A percentile compares a stretch with the other conserved stretches of the same genome.
Evolutionary conservation across 2,797 vertebrate genomes (phyloP).

Genomic region (Pteropus rufus): DNA sequence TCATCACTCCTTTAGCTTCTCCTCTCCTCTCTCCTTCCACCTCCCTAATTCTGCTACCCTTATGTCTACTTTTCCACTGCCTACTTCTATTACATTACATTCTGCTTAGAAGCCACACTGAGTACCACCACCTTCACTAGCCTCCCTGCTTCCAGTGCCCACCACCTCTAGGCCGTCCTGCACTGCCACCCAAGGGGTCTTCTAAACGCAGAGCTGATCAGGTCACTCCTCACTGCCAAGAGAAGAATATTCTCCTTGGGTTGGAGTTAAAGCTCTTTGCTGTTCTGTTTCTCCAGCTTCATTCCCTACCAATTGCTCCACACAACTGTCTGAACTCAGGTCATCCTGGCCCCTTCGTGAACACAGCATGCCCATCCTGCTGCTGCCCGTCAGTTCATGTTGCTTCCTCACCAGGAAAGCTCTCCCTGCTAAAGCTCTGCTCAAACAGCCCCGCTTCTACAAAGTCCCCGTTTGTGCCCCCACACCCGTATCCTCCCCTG

Average conservation of each 20-base stretch:
- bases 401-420: not conserved
- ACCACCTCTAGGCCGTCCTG: not conserved
- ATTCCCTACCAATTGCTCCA: rapidly evolving
- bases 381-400: not conserved
- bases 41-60: not conserved
- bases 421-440: not conserved
- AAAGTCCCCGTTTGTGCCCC: not conserved
- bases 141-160: not conserved
- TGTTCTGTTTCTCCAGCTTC: rapidly evolving
- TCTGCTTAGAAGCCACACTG: not conserved
- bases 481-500: not conserved
- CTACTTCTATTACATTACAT: not conserved
- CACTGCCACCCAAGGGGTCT: not conserved
- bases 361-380: not conserved
- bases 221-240: not conserved
- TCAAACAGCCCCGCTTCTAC: not conserved
- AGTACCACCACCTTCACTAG: too few relatives aligned
- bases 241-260: too few relatives aligned
- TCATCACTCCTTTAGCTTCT: not conserved
- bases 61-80: rapidly evolving
- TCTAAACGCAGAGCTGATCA: not conserved
- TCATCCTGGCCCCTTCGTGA: not conserved
- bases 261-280: not conserved
- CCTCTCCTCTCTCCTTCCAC: not conserved
- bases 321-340: not conserved